phyloP scores from a whole-genome alignment of 2,888 invertebrate genomes.

The Neoitamus cyanurus region DNA sequence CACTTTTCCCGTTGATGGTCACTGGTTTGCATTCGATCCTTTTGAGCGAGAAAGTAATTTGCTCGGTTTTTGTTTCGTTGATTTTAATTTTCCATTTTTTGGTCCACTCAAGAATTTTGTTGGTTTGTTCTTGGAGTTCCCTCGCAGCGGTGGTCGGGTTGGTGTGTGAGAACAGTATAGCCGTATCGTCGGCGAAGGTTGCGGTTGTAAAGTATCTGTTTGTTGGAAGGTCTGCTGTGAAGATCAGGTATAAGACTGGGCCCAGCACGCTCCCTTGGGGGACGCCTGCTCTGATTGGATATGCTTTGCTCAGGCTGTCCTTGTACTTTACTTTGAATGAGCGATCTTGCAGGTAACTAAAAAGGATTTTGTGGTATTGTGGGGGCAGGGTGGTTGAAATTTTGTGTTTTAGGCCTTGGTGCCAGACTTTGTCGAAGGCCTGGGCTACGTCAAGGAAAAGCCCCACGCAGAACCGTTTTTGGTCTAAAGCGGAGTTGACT shows the following conservation, averaged over 20 bases:
- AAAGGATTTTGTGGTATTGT: no score
- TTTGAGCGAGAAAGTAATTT: background rate
- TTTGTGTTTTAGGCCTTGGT: conserved; percentile 40
- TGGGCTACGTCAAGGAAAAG: conserved; percentile 47
- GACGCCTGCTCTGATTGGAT: background rate
- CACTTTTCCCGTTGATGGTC: background rate
- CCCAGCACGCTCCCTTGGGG: no score
- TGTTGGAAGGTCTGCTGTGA: no score
- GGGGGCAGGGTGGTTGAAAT: no score
- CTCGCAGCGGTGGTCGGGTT: no score
- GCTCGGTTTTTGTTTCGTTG: background rate
- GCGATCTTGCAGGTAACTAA: background rate
- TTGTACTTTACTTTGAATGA: conserved; percentile 16
- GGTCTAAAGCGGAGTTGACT: conserved; percentile 27
- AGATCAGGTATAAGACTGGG: no score
- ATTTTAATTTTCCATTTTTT: no score
- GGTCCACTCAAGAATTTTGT: no score
- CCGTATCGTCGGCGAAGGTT: no score
- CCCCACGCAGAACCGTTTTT: conserved; percentile 37
- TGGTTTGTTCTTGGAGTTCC: no score
- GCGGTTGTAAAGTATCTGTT: no score
- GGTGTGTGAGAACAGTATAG: no score
- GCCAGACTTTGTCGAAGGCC: conserved; percentile 45
- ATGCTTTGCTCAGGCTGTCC: background rate
- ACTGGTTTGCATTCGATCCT: background rate